phyloP scores from a whole-genome alignment of 1,140 invertebrate genomes.

The Harlomillsia oculata region DNA sequence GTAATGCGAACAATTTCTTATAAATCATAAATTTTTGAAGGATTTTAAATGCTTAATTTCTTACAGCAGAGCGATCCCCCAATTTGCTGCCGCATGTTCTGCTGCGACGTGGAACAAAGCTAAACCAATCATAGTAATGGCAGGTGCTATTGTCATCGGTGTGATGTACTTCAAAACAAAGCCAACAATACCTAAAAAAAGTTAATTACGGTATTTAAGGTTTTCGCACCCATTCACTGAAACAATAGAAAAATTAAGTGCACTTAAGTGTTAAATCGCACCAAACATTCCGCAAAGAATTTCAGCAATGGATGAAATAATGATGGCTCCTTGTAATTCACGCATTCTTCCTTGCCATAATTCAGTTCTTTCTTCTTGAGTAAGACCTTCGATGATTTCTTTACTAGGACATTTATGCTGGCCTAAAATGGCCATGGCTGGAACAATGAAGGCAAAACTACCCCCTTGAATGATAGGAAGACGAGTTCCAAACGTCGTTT shows the following conservation, averaged over 20 bases:
- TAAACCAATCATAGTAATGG: conserved; percentile 66
- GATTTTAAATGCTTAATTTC: conserved; percentile 17
- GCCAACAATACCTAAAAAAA: conserved; percentile 55
- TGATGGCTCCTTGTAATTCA: conserved; percentile 47
- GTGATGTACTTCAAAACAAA: conserved; percentile 62
- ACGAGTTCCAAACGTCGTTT: conserved; percentile 32
- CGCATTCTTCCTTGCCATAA: conserved; percentile 45
- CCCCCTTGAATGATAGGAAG: conserved; percentile 38
- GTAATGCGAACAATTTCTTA: too few species aligned
- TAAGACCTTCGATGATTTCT: conserved; percentile 15
- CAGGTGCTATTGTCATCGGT: conserved; percentile 68
- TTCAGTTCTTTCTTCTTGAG: conserved; percentile 38
- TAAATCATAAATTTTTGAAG: conserved; percentile 36
- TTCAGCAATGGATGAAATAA: conserved; percentile 44
- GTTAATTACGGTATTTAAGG: background rate
- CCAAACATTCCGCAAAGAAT: conserved; percentile 45
- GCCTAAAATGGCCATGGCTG: conserved; percentile 44
- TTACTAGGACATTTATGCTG: conserved; percentile 42
- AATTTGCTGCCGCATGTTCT: conserved; percentile 62
- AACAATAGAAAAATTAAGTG: background rate
- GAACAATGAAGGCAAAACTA: conserved; percentile 47
- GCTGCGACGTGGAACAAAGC: conserved; percentile 68
- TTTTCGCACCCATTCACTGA: conserved; percentile 11
- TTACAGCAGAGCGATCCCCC: conserved; percentile 68
- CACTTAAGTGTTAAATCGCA: conserved; percentile 29